These are phyloP conservation scores for Acrossocheilus fasciatus DNA, from an alignment of 2,797 vertebrate genomes.

Conservation along the genomic window DNA sequence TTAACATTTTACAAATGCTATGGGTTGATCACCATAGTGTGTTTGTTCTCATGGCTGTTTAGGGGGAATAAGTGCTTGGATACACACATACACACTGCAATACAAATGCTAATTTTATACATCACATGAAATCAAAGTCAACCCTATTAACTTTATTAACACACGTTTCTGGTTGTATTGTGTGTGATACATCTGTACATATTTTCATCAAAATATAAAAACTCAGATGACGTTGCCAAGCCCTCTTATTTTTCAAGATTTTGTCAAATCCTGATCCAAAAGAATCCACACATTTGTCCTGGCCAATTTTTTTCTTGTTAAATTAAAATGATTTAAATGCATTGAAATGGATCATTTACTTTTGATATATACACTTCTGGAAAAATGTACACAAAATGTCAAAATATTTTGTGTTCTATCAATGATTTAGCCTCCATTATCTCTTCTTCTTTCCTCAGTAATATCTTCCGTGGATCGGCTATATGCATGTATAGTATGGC, in stretches of 20 bases:
- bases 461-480: constrained; percentile 97
- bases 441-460: constrained; percentile 75
- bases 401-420: background rate
- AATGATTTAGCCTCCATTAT: background rate
- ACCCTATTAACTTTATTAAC: background rate
- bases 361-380: background rate
- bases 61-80: constrained; percentile 8
- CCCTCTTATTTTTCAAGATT: constrained; percentile 6
- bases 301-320: background rate
- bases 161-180: background rate
- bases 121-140: background rate
- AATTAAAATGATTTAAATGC: background rate
- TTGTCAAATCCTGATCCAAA: background rate
- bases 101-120: constrained; percentile 32
- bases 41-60: constrained; percentile 41
- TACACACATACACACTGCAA: constrained; percentile 19
- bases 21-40: constrained; percentile 62
- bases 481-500: constrained; percentile 99
- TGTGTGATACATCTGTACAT: background rate
- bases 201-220: background rate
- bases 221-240: background rate
- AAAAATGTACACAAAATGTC: background rate
- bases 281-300: background rate
- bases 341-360: background rate
- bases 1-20: constrained; percentile 80